Conservation (phyloP, 2,113 vertebrate species). For the Miniopterus natalensis region DNA sequence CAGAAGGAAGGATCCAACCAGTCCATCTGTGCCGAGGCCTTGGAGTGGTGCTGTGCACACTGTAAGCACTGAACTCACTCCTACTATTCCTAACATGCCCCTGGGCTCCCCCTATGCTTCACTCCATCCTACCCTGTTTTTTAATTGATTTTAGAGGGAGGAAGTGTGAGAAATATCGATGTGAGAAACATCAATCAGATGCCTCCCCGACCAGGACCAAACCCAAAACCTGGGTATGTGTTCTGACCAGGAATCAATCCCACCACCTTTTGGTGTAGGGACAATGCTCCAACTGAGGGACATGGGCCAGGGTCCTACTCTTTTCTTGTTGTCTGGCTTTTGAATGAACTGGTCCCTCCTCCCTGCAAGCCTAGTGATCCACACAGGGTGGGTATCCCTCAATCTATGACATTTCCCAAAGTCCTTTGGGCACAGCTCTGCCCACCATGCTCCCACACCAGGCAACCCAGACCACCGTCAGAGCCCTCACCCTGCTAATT, state of each 20-base stretch:
- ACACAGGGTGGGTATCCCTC: neutral
- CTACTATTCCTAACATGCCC: fast-evolving
- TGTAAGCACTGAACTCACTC: fast-evolving
- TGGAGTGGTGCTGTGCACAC: neutral
- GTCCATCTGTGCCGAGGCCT: neutral
- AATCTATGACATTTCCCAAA: neutral
- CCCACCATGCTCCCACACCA: neutral
- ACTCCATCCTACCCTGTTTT: neutral
- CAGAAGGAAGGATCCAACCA: neutral
- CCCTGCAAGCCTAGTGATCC: neutral
- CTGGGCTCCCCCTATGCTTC: too few species aligned
- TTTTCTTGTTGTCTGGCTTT: neutral
- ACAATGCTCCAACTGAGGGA: neutral
- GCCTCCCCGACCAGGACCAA: too few species aligned
- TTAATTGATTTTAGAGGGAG: too few species aligned
- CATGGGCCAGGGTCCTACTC: neutral
- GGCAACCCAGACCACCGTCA: neutral
- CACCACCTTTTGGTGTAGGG: neutral
- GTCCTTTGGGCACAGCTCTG: neutral
- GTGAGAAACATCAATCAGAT: too few species aligned
- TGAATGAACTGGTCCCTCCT: neutral
- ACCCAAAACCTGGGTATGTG: too few species aligned
- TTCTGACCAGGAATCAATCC: too few species aligned
- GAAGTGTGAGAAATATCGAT: too few species aligned
- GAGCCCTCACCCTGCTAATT: neutral